These are phyloP conservation scores for Holothuria scabra DNA, from an alignment of 53 echinoderm and acorn worm genomes.

Conservation along the genomic window DNA sequence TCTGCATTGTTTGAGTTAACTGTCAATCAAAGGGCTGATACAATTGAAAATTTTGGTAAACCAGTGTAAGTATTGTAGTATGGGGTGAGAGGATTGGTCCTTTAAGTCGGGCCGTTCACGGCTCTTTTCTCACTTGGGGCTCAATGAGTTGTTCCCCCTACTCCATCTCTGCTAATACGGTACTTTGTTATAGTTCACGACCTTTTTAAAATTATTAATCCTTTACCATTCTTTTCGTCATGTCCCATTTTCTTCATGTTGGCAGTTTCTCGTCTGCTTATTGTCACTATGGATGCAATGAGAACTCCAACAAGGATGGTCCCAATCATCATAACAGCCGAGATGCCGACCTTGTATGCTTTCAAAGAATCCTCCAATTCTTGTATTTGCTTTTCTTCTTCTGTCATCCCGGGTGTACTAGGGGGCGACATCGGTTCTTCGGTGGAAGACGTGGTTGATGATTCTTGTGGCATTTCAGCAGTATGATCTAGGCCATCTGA, in stretches of 20 bases:
- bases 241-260: background rate
- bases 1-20: too few relatives aligned
- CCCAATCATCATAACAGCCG: slow-evolving; percentile 36
- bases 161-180: too few relatives aligned
- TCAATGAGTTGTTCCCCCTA: too few relatives aligned
- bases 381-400: background rate
- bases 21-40: too few relatives aligned
- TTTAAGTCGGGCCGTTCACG: too few relatives aligned
- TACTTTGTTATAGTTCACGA: too few relatives aligned
- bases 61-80: too few relatives aligned
- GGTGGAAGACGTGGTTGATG: background rate
- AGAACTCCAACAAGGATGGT: background rate
- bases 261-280: background rate
- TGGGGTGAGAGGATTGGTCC: too few relatives aligned
- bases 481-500: background rate
- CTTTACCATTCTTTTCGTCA: background rate
- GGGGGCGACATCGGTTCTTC: background rate
- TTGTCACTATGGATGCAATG: slow-evolving; percentile 5
- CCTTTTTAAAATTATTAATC: background rate
- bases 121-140: too few relatives aligned
- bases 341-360: slow-evolving; percentile 50
- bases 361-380: slow-evolving; percentile 37
- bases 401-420: background rate
- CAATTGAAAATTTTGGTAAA: too few relatives aligned
- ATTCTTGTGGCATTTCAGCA: background rate